Conservation (phyloP, 1,140 invertebrate genomes). For the Apis dorsata region DNA sequence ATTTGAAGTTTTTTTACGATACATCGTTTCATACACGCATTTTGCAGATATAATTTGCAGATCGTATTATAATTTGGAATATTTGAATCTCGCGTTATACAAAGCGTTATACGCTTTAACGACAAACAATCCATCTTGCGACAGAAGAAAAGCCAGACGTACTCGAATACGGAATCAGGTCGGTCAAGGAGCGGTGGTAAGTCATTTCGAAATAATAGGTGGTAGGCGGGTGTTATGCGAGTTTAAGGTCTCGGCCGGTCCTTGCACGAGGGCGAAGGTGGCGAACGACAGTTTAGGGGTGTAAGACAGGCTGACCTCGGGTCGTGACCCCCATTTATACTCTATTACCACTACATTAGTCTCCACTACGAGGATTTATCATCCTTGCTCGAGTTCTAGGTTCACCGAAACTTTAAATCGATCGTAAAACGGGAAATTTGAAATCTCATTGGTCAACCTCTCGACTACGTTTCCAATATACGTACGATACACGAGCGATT, state of each 20-base stretch:
- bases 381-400: constrained; percentile 68
- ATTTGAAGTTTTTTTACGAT: no score
- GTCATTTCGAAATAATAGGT: constrained; percentile 73
- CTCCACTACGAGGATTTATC: constrained; percentile 77
- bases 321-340: constrained; percentile 79
- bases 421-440: constrained; percentile 27
- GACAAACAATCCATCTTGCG: no score
- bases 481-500: no score
- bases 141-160: no score
- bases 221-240: constrained; percentile 74
- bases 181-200: constrained; percentile 68
- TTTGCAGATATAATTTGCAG: no score
- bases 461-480: no score
- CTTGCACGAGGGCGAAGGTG: constrained; percentile 75
- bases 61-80: no score
- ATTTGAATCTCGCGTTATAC: no score
- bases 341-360: constrained; percentile 81
- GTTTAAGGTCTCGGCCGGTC: constrained; percentile 79
- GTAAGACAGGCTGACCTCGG: constrained; percentile 79
- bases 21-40: no score
- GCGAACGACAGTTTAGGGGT: constrained; percentile 78
- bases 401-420: constrained; percentile 66
- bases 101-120: no score
- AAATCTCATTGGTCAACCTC: neutral
- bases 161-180: constrained; percentile 30